Conservation (phyloP, 35 echinoderm and acorn worm species). For the Nesometra sesokonis region DNA sequence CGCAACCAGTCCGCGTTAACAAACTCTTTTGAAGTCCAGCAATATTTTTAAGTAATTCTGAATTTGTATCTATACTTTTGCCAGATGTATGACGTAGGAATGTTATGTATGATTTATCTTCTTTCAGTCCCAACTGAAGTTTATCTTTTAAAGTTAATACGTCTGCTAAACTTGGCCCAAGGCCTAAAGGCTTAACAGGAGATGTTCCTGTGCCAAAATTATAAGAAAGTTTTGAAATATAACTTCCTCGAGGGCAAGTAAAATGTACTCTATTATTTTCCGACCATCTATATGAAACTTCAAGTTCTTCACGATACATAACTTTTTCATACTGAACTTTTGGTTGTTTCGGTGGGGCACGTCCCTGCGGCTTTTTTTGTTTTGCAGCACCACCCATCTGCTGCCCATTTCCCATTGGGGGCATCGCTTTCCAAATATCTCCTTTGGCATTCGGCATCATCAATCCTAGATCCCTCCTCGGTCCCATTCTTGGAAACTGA, state of each 20-base stretch:
- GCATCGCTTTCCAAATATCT: background rate
- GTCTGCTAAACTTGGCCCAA: slow-evolving; percentile 35
- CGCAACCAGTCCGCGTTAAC: slow-evolving; percentile 74
- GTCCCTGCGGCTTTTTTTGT: background rate
- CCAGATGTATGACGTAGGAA: slow-evolving; percentile 11
- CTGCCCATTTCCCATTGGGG: background rate
- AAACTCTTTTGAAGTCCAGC: slow-evolving; percentile 23
- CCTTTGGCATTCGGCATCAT: background rate
- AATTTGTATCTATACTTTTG: background rate
- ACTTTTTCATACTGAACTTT: slow-evolving; percentile 72
- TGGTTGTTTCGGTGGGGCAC: slow-evolving; percentile 49
- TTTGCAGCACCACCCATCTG: background rate
- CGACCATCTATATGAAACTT: slow-evolving; percentile 75
- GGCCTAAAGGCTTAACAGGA: slow-evolving; percentile 44
- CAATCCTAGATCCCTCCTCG: background rate
- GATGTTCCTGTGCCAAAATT: slow-evolving; percentile 68
- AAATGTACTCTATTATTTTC: slow-evolving; percentile 93
- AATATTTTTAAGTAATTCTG: slow-evolving; percentile 22
- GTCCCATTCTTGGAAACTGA: background rate
- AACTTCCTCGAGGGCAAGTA: slow-evolving; percentile 71
- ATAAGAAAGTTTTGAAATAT: slow-evolving; percentile 76
- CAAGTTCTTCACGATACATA: slow-evolving; percentile 41
- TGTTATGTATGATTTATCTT: slow-evolving; percentile 11
- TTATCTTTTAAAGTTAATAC: slow-evolving; percentile 58
- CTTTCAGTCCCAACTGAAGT: slow-evolving; percentile 47